Base-by-base conservation (phyloP, 2,113 vertebrate genomes). In the Eublepharis macularius region DNA sequence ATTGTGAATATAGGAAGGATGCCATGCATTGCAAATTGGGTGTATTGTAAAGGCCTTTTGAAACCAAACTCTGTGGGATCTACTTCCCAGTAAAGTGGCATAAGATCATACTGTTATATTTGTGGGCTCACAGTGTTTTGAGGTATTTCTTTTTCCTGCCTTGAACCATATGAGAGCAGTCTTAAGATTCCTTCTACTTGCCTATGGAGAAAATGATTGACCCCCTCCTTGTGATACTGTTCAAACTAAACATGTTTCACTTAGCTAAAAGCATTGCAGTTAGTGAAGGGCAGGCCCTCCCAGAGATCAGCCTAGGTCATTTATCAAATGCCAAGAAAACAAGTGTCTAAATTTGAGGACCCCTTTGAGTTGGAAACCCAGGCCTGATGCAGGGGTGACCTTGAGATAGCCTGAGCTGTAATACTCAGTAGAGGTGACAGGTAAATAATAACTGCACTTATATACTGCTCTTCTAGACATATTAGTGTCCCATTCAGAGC, bases 1-100 rank as follows among this genome's bases (percentile, higher is more conserved):
- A 43, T 12, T 92, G 76, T 90, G 86, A 91, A 80, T 86, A 85
- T 77, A 85, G 69, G 63, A 86, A 89, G 65, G 69, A 81, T 34
- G 26, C 26, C 3, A 0, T n/a, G 12, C 26, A 60, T 83, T 66
- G 57, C 70, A 83, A 51, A 74, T 49, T 1, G 2, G 88, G 77
- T 63, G 68, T 75, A 76, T 51, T n/a, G 26, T 9, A 49, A 81
- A 54, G 45, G 32, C 7, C 4, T 81, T 57, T 70, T 14, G 3
- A 4, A 51, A 66, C 60, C 51, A n/a, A 51, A n/a, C 43, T 66
- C 57, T 70, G 16, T 72, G 51, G 11, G 39, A 34, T 32, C 13
- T 75, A 32, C 41, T 83, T 63, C 41, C 21, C 63, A 83, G 57
- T 75, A 83, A 74, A 75, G 34, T 45, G n/a, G 54, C 21, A 34